These are phyloP conservation scores for Cranoglanis bouderius DNA, from an alignment of 2,113 vertebrate species.

Conservation along the genomic window DNA sequence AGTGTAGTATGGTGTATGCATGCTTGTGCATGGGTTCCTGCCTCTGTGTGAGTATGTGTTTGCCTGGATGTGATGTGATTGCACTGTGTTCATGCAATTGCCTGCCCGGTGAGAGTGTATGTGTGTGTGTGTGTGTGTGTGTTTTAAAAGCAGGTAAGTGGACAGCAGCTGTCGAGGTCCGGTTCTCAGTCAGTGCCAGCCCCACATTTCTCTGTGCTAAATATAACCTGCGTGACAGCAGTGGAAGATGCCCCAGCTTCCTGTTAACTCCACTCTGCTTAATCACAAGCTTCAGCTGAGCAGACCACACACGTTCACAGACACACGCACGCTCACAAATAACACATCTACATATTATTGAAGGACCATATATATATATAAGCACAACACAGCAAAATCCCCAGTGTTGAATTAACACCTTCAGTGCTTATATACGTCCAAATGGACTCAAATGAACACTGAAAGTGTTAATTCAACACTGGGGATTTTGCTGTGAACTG, in stretches of 20 bases:
- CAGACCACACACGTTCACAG: background rate
- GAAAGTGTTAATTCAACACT: too few species aligned
- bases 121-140: slow-evolving; percentile 24
- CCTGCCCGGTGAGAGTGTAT: background rate
- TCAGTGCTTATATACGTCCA: too few species aligned
- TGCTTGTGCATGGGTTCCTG: background rate
- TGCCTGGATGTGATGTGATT: background rate
- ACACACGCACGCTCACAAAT: slow-evolving; percentile 4
- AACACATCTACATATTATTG: slow-evolving; percentile 7
- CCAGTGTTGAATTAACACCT: too few species aligned
- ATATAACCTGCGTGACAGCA: slow-evolving; percentile 66
- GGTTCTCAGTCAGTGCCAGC: slow-evolving; percentile 54
- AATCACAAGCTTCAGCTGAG: slow-evolving; percentile 41
- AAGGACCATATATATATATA: background rate
- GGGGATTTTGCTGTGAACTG: too few species aligned
- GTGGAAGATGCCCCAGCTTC: slow-evolving; percentile 55
- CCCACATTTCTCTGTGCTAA: slow-evolving; percentile 70
- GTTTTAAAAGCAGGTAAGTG: slow-evolving; percentile 65
- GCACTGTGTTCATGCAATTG: background rate
- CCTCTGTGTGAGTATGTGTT: too few species aligned
- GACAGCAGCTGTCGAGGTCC: slow-evolving; percentile 59
- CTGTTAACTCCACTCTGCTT: slow-evolving; percentile 61
- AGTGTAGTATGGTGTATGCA: background rate
- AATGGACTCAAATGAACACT: too few species aligned
- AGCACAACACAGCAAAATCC: background rate